Evolutionary conservation across 2,888 invertebrate species (phyloP).

Genomic region (Leptopterna dolabrata): DNA sequence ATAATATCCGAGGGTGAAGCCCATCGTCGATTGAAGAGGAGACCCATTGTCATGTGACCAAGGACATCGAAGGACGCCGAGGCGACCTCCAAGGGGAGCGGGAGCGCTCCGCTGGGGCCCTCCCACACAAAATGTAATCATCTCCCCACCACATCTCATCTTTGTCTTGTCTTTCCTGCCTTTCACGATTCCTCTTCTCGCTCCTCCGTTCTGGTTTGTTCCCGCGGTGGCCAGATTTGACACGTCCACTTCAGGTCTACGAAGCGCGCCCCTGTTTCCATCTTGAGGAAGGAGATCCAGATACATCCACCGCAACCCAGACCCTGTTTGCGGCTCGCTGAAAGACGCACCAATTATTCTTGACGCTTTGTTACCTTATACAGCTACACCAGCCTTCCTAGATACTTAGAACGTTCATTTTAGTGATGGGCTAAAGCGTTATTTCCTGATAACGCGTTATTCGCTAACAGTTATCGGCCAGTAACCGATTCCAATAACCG

Average conservation of each 20-base stretch:
- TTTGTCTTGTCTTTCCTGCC: neutral
- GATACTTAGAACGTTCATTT: too few relatives aligned
- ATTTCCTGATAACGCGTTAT: too few relatives aligned
- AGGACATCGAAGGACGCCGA: neutral
- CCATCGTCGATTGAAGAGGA: neutral
- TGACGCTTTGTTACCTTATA: neutral
- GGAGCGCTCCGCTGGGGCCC: neutral
- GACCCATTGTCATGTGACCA: neutral
- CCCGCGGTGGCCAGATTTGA: neutral
- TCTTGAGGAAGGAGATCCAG: neutral
- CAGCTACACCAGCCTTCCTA: too few relatives aligned
- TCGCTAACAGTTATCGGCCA: too few relatives aligned
- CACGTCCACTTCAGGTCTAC: neutral
- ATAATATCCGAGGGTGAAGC: neutral
- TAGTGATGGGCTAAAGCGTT: too few relatives aligned
- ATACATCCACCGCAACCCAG: neutral
- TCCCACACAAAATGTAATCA: conserved; percentile 3
- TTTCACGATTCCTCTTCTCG: neutral
- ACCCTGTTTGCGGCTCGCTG: neutral
- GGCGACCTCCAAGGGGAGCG: conserved; percentile 5
- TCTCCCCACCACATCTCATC: neutral
- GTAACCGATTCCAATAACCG: too few relatives aligned
- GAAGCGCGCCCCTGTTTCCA: neutral
- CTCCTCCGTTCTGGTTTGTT: neutral
- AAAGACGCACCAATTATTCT: neutral